Evolutionary conservation across 1,140 invertebrate genomes (phyloP), one percentile per base, ranked within the genome.

Genomic region (Drosophila saltans): DNA sequence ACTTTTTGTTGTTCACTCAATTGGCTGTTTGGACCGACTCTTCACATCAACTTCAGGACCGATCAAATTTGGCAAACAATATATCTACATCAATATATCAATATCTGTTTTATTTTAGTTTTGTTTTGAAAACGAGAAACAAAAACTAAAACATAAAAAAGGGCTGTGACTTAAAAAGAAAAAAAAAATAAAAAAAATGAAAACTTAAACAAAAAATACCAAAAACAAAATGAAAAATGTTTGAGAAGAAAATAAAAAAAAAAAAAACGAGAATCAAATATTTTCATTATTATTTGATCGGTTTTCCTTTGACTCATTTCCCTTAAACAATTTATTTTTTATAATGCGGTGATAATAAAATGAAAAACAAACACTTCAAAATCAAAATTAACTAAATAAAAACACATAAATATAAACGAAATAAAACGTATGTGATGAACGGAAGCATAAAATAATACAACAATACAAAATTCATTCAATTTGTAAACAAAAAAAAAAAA

Each of bases 331-430:
- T 52, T 36, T 26, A 52, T 52, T 84, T 90, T 75, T 66, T 59
- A 67, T 79, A 76, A 75, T 24, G 78, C 81, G 81, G 80, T 90
- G 85, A 90, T 84, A 89, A 73, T 3, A 66, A 52, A 52, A 26
- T 26, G 8, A 52, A 52, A 52, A 52, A 21, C 10, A 21, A 45
- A 64, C 63, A 89, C 90, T 81, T 86, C 81, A 90, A 90, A 90
- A 90, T 90, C 86, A 90, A 90, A 90, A 90, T 80, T 85, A 88
- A 80, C 78, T 77, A 43, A 68, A 85, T 85, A 79, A 81, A 56
- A 66, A 66, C 40, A 69, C 64, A 72, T 68, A 40, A 73, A 61
- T 67, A 88, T 69, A 60, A 79, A 75, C 63, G 58, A 90, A 81
- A 90, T 75, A 56, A 90, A 81, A 85, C 45, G 21, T 26, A 52